Evolutionary conservation across 2,797 vertebrate genomes (phyloP).

Genomic region (Bradypodion ventrale): DNA sequence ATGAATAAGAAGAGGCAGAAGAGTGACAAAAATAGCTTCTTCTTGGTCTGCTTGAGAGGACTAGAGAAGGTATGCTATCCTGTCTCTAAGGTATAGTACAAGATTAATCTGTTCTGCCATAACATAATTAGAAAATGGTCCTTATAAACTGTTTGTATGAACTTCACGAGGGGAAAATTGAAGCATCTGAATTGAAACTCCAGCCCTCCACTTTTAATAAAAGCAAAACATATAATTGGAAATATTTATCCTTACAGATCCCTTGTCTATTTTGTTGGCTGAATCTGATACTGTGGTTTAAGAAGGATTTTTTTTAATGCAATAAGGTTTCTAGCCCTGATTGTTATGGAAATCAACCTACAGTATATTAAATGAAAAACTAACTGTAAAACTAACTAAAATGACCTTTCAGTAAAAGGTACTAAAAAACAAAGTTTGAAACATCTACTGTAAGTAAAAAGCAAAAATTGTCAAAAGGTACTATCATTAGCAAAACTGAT

Average conservation of each 20-base stretch:
- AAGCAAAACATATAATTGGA: background rate
- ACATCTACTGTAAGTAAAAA: background rate
- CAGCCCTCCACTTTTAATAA: constrained; percentile 11
- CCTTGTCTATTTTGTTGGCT: background rate
- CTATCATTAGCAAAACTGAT: background rate
- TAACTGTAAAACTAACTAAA: background rate
- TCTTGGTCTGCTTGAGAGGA: constrained; percentile 32
- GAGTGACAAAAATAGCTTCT: constrained; percentile 44
- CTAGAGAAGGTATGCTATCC: constrained; percentile 16
- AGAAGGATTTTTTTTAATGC: background rate
- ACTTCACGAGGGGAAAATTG: constrained; percentile 25
- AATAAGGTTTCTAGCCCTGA: background rate
- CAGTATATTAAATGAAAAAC: background rate
- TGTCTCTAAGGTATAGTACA: constrained; percentile 56
- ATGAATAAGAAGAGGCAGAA: constrained; percentile 53
- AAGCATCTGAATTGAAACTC: constrained; percentile 8
- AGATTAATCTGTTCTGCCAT: constrained; percentile 28
- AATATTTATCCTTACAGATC: background rate
- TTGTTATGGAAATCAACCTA: background rate
- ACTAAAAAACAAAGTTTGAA: background rate
- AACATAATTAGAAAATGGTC: constrained; percentile 53
- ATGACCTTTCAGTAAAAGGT: background rate
- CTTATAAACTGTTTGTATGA: constrained; percentile 56
- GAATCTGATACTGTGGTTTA: background rate
- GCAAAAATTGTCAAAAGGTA: background rate